phyloP scores from a whole-genome alignment of 2,797 vertebrate species.

The Smutsia temminckii region DNA sequence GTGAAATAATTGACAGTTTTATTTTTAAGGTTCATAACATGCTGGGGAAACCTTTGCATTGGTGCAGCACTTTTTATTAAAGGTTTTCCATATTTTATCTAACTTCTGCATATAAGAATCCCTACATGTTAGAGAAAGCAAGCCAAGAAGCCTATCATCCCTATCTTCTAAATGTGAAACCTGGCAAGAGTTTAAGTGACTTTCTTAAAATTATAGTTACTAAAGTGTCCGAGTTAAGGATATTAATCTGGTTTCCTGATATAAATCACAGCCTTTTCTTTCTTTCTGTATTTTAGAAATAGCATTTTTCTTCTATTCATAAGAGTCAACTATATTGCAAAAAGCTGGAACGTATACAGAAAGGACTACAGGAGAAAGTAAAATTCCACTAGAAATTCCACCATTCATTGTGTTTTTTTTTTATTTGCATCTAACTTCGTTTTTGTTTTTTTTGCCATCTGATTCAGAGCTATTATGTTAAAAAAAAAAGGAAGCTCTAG shows the following conservation, averaged over 20 bases:
- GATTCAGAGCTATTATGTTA: not conserved
- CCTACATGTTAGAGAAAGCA: not conserved
- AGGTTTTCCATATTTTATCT: conserved; percentile 21
- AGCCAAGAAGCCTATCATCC: not conserved
- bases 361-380: not conserved
- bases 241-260: not conserved
- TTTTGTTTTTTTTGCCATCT: not conserved
- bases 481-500: not conserved
- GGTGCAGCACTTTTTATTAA: not conserved
- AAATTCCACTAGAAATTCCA: not conserved
- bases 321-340: not conserved
- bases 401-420: too few species aligned
- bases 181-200: not conserved
- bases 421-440: not conserved
- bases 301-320: not conserved
- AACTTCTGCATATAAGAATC: not conserved
- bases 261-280: not conserved
- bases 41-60: not conserved
- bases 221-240: not conserved
- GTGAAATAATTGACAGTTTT: too few species aligned
- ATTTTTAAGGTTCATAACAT: not conserved
- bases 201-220: not conserved
- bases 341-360: not conserved
- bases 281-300: not conserved
- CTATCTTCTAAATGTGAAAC: not conserved